Evolutionary conservation across 2,797 vertebrate species (phyloP).

Genomic region (Onychomys torridus): DNA sequence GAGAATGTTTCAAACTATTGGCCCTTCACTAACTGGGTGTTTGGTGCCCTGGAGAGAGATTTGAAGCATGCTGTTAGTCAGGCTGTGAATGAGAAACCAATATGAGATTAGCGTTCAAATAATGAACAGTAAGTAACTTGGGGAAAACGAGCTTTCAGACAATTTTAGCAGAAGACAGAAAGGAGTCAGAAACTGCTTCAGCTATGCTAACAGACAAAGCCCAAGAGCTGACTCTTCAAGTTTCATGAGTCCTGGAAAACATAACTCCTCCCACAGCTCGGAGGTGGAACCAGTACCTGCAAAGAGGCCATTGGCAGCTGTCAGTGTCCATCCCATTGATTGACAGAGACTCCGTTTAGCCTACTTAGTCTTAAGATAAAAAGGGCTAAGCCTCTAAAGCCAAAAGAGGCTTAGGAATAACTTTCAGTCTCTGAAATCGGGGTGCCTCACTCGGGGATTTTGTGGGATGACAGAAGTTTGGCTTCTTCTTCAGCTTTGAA

Average conservation of each 20-base stretch:
- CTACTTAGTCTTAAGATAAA: background rate
- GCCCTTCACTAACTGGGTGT: background rate
- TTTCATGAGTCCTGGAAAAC: conserved; percentile 1
- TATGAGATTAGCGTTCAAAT: conserved; percentile 64
- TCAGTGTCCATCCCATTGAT: background rate
- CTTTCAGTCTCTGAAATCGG: background rate
- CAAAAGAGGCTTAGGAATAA: background rate
- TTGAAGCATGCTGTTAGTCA: conserved; percentile 39
- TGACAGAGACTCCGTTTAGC: background rate
- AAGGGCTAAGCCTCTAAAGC: background rate
- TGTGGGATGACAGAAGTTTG: background rate
- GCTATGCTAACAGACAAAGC: conserved; percentile 36
- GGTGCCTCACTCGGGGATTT: background rate
- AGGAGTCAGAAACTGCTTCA: conserved; percentile 49
- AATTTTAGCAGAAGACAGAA: conserved; percentile 51
- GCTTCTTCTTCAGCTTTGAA: background rate
- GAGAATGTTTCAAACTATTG: conserved; percentile 32
- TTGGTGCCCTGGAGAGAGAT: background rate
- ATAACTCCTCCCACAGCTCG: background rate
- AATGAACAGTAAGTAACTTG: conserved; percentile 57
- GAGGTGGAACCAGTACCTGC: background rate
- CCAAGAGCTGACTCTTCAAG: background rate
- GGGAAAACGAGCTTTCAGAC: conserved; percentile 49
- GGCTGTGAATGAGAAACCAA: conserved; percentile 36
- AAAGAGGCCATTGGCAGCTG: background rate